Evolutionary conservation across 2,888 invertebrate species (phyloP), one percentile per base, ranked within the genome.

Genomic region (Epirrhoe tristata): DNA sequence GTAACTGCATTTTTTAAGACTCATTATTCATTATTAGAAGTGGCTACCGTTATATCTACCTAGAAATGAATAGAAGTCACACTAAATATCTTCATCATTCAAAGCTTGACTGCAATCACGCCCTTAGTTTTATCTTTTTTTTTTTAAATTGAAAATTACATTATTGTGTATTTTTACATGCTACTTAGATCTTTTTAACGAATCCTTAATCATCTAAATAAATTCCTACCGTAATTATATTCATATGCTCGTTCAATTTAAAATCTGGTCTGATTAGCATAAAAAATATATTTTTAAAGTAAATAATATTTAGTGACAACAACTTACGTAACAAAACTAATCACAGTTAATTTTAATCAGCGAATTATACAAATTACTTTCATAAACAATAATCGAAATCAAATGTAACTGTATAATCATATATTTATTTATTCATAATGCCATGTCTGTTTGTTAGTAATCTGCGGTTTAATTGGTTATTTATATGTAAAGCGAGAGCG

Each of bases 11-110:
- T 87, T 85, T 84, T 85, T 83, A 76, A 77, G 75, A 71, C 82
- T 87, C 89, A 91, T 91, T 89, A 90, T 83, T 91, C 88, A 91
- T 86, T 90, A 91, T 90, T 91, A 87, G 83, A 88, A 86, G 79
- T 80, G 77, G 89, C 90, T 91, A 89, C 92, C 86, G 91, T 85
- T 87, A 86, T 50, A 58, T 48, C 6, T 10, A 14, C n/a, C 14
- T 59, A 50, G 10, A 32, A 64, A 70, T 1, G 6, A 0, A 32
- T 53, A 64, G 58, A 67, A 56, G 46, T 52, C 0, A 48, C 48
- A 39, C 1, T 7, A n/a, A n/a, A 48, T 6, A 14, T 39, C 12
- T 6, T 46, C 39, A 39, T 39, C 7, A 39, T 39, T 39, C 7
- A 39, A 39, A 39, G 3, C 39, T 5, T 32, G 6, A 32, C 32